phyloP scores from a whole-genome alignment of 1,140 invertebrate genomes.

The Bombyx mandarina region DNA sequence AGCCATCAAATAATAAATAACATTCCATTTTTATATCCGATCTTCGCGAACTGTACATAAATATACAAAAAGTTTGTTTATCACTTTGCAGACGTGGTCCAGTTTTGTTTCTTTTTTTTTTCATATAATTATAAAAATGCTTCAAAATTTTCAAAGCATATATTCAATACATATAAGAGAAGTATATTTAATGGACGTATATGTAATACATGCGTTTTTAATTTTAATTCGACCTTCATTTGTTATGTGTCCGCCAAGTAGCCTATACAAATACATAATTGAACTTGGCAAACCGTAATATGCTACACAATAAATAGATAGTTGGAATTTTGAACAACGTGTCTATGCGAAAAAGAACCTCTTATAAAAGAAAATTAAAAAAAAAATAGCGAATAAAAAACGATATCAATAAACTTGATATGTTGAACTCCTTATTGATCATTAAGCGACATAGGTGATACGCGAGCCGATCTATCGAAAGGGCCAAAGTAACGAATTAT shows the following conservation, averaged over 20 bases:
- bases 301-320: constrained; percentile 7
- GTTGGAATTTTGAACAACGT: constrained; percentile 65
- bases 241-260: constrained; percentile 26
- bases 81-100: too few species aligned
- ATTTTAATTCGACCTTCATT: constrained; percentile 13
- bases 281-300: constrained; percentile 27
- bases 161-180: too few species aligned
- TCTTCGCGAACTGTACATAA: neutral
- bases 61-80: too few species aligned
- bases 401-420: constrained; percentile 50
- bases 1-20: too few species aligned
- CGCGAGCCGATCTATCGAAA: constrained; percentile 6
- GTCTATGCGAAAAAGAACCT: constrained; percentile 65
- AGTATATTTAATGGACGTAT: too few species aligned
- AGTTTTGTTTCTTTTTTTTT: too few species aligned
- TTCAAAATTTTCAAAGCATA: too few species aligned
- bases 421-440: constrained; percentile 47
- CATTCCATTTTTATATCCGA: neutral
- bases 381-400: constrained; percentile 31
- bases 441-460: constrained; percentile 32
- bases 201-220: too few species aligned
- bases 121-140: too few species aligned
- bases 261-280: constrained; percentile 8
- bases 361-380: constrained; percentile 31
- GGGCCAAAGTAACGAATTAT: too few species aligned